These are phyloP conservation scores for Diarsia rubi DNA, from an alignment of 2,888 invertebrate genomes.

Conservation along the genomic window DNA sequence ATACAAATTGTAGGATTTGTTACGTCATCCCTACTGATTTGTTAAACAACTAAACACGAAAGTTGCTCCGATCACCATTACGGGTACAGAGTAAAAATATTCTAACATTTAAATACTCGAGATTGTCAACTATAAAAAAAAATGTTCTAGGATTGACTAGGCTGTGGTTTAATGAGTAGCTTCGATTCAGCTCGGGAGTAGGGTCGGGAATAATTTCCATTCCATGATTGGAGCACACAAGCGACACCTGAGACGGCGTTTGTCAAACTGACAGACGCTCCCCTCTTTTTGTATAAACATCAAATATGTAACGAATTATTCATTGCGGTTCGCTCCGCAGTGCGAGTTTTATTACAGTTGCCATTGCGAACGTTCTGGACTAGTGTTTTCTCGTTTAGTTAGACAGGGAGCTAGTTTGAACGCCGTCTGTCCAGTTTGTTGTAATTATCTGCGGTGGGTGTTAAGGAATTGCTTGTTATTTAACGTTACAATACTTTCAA, in stretches of 20 bases:
- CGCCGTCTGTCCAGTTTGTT: conserved; percentile 23
- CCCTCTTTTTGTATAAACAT: conserved; percentile 75
- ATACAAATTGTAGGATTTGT: conserved; percentile 73
- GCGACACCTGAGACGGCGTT: conserved; percentile 76
- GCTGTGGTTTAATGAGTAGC: conserved; percentile 68
- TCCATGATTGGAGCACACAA: conserved; percentile 74
- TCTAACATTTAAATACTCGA: conserved; percentile 27
- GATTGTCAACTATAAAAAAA: conserved; percentile 36
- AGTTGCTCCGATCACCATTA: conserved; percentile 56
- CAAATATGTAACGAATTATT: conserved; percentile 77
- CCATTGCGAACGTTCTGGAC: conserved; percentile 48
- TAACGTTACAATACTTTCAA: not conserved
- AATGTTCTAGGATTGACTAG: conserved; percentile 37
- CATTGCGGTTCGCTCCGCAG: conserved; percentile 70
- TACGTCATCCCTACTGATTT: conserved; percentile 73
- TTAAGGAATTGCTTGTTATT: conserved; percentile 10
- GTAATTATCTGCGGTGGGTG: conserved; percentile 21
- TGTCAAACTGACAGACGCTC: conserved; percentile 75
- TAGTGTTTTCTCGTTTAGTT: conserved; percentile 57
- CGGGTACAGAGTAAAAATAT: conserved; percentile 58
- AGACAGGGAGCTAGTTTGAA: conserved; percentile 41
- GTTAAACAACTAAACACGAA: conserved; percentile 62
- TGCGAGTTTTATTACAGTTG: conserved; percentile 72
- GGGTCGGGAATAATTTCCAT: conserved; percentile 74
- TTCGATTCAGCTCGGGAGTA: conserved; percentile 61